Percentiles rank a stretch among this genome's conserved stretches.
Evolutionary conservation across 2,888 invertebrate species (phyloP).

Genomic region (Melanotus villosus): DNA sequence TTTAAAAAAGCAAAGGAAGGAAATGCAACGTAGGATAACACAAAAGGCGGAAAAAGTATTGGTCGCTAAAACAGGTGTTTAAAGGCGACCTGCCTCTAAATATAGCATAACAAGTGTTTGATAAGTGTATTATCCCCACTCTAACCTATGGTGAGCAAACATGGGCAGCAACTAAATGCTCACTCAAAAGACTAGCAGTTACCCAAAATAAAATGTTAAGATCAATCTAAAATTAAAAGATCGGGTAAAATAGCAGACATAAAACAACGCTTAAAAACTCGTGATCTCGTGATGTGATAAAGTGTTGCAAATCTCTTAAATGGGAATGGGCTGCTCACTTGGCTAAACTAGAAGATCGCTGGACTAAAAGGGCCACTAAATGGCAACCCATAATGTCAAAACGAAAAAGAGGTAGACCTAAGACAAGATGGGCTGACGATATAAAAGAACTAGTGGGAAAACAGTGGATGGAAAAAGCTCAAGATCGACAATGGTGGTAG

Average conservation of each 20-base stretch:
- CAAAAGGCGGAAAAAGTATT: too few species aligned
- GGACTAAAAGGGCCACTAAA: background rate
- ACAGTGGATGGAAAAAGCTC: too few species aligned
- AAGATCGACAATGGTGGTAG: too few species aligned
- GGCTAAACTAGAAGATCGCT: background rate
- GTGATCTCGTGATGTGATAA: background rate
- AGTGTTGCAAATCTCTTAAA: background rate
- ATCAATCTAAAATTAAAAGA: slow-evolving; percentile 4
- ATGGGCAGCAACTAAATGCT: background rate
- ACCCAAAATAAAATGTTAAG: slow-evolving; percentile 1
- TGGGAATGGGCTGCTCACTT: background rate
- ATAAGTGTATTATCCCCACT: too few species aligned
- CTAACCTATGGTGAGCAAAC: too few species aligned
- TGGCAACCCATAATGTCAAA: too few species aligned
- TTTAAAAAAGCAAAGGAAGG: too few species aligned
- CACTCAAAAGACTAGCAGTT: background rate
- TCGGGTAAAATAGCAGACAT: background rate
- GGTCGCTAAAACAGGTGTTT: too few species aligned
- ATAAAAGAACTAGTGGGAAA: background rate
- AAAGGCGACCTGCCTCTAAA: too few species aligned
- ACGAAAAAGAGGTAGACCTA: too few species aligned
- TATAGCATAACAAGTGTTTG: too few species aligned
- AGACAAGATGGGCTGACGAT: background rate
- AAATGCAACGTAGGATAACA: too few species aligned
- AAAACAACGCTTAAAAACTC: background rate